Conservation (phyloP, 2,888 invertebrate species). For the Lasioglossum malachurum region DNA sequence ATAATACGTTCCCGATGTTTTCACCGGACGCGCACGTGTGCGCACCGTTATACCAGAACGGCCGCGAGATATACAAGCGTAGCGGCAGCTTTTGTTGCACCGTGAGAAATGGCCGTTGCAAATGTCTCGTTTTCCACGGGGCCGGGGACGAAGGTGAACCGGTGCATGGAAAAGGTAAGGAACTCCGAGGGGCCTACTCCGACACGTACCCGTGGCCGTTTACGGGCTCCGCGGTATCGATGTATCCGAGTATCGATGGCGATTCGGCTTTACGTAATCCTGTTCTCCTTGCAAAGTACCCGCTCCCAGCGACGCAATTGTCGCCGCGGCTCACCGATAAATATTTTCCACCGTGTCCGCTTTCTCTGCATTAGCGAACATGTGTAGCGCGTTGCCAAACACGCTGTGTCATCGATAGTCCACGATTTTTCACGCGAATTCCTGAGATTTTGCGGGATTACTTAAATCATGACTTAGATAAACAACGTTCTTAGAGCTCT, state of each 20-base stretch:
- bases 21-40: constrained; percentile 16
- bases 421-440: not conserved
- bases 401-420: not conserved
- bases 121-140: constrained; percentile 53
- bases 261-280: constrained; percentile 43
- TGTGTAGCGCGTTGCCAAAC: not conserved
- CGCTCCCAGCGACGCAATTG: not conserved
- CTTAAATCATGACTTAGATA: too few relatives aligned
- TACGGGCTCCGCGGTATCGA: not conserved
- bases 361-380: constrained; percentile 8
- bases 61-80: constrained; percentile 25
- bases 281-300: not conserved
- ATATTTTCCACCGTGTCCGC: not conserved
- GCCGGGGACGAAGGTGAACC: constrained; percentile 48
- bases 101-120: constrained; percentile 65
- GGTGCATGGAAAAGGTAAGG: constrained; percentile 28
- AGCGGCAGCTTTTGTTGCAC: constrained; percentile 60
- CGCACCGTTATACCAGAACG: constrained; percentile 43
- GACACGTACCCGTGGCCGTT: constrained; percentile 18
- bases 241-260: constrained; percentile 14
- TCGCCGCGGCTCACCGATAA: not conserved
- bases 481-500: not conserved
- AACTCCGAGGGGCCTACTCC: constrained; percentile 11
- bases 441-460: not conserved
- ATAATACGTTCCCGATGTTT: constrained; percentile 31